Evolutionary conservation across 2,797 vertebrate species (phyloP), one percentile per base, ranked within the genome.

Genomic region (Arctocebus calabarensis): DNA sequence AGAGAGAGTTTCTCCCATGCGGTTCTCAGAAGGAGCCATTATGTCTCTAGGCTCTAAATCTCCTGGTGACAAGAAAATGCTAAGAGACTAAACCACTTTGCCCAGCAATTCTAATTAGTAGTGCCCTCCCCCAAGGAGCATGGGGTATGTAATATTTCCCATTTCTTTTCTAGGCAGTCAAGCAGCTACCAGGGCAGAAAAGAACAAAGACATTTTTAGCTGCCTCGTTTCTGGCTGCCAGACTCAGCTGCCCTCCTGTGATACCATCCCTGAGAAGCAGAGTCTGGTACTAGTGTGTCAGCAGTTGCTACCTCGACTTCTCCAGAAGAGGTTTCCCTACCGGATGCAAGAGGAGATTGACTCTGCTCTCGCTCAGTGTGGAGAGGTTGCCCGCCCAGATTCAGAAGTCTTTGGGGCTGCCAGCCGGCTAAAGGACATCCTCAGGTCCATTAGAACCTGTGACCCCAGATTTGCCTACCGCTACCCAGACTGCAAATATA

Each of bases 401-500:
- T 37, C 90, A 6, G 95, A 97, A 7, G 92, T 98, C 57, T 40
- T 94, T 0, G 43, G 92, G 64, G 98, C 98, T 0, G 95, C 98
- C 34, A 96, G 94, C 6, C 94, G 78, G 40, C 97, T 99, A 90
- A 98, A 97, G 13, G 94, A 97, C 89, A 97, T 98, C 90, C 97
- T 99, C 96, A 98, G 97, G 55, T 97, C 98, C 0, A 96, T 98
- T 88, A 97, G 98, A 77, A 98, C 98, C 79, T 99, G 99, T 1
- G 98, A 98, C 81, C 96, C 97, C 14, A 98, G 97, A 86, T 99
- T 99, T 84, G 98, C 98, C 87, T 99, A 99, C 97, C 98, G 99
- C 96, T 99, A 99, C 96, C 99, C 99, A 2, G 99, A 99, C 96
- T 99, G 99, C 98, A 99, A 98, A 95, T 99, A 99, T 89, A 98